Evolutionary conservation across 2,113 vertebrate genomes (phyloP).

Genomic region (Synchiropus splendidus): DNA sequence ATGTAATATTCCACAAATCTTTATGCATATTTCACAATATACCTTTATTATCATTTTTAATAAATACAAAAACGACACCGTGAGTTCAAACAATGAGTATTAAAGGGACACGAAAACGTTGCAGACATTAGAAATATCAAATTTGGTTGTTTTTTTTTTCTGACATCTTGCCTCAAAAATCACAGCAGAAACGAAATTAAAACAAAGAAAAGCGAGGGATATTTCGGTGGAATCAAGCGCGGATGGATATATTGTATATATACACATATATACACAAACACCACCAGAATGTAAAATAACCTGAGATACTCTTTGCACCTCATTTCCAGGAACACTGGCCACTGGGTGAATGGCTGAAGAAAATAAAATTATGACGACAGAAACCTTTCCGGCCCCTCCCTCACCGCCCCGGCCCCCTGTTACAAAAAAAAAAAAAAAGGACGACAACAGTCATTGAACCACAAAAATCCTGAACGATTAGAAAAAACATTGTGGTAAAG

Average conservation of each 20-base stretch:
- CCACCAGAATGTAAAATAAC: slow-evolving; percentile 72
- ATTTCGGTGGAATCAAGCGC: slow-evolving; percentile 52
- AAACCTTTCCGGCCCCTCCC: slow-evolving; percentile 36
- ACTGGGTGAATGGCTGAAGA: slow-evolving; percentile 50
- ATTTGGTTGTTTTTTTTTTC: slow-evolving; percentile 72
- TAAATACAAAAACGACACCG: slow-evolving; percentile 77
- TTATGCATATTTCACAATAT: slow-evolving; percentile 79
- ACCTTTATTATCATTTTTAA: slow-evolving; percentile 73
- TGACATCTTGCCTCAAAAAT: slow-evolving; percentile 66
- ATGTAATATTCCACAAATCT: slow-evolving; percentile 64
- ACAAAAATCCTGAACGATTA: slow-evolving; percentile 62
- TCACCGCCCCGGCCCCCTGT: slow-evolving; percentile 51
- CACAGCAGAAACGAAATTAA: slow-evolving; percentile 35
- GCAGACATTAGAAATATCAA: slow-evolving; percentile 69
- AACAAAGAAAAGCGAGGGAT: slow-evolving; percentile 20
- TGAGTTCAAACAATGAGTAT: slow-evolving; percentile 70
- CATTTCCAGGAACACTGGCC: slow-evolving; percentile 71
- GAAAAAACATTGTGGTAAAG: slow-evolving; percentile 57
- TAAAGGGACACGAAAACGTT: slow-evolving; percentile 70
- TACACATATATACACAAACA: slow-evolving; percentile 66
- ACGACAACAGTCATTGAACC: slow-evolving; percentile 59
- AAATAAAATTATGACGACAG: slow-evolving; percentile 48
- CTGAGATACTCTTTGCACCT: slow-evolving; percentile 77
- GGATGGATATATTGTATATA: slow-evolving; percentile 54
- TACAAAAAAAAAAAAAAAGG: slow-evolving; percentile 48